Evolutionary conservation across 1,140 invertebrate species (phyloP).

Genomic region (Capitella teleta): DNA sequence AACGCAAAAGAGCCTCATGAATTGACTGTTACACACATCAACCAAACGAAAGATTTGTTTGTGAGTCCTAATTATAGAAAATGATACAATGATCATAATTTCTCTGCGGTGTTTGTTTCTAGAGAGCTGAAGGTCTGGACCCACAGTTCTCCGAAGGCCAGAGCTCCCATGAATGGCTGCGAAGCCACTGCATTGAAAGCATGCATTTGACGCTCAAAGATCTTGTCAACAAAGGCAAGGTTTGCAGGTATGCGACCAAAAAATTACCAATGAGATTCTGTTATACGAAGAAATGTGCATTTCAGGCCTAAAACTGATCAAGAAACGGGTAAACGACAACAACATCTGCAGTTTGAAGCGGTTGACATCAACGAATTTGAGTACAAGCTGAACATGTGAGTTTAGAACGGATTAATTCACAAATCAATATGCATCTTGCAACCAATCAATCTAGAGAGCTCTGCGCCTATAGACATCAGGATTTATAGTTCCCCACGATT

Average conservation of each 20-base stretch:
- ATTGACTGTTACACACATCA: slow-evolving; percentile 2
- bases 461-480: slow-evolving; percentile 1
- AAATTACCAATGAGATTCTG: not conserved
- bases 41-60: not conserved
- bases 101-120: not conserved
- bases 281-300: slow-evolving; percentile 6
- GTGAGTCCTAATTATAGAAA: not conserved
- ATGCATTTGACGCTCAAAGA: slow-evolving; percentile 37
- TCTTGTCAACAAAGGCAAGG: slow-evolving; percentile 36
- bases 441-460: not conserved
- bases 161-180: slow-evolving; percentile 32
- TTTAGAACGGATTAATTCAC: not conserved
- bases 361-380: slow-evolving; percentile 41
- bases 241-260: not conserved
- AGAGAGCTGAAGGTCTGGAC: not conserved
- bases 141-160: not conserved
- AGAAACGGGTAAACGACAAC: slow-evolving; percentile 31
- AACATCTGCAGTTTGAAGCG: slow-evolving; percentile 40
- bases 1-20: not conserved
- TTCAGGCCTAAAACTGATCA: slow-evolving; percentile 27
- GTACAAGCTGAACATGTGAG: slow-evolving; percentile 39
- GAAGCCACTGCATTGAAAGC: slow-evolving; percentile 30
- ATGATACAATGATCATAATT: not conserved
- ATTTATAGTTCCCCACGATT: not conserved
- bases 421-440: not conserved